Percentiles rank a stretch among this genome's conserved stretches.
Evolutionary conservation across 2,113 vertebrate species (phyloP).

Genomic region (Osmerus mordax): DNA sequence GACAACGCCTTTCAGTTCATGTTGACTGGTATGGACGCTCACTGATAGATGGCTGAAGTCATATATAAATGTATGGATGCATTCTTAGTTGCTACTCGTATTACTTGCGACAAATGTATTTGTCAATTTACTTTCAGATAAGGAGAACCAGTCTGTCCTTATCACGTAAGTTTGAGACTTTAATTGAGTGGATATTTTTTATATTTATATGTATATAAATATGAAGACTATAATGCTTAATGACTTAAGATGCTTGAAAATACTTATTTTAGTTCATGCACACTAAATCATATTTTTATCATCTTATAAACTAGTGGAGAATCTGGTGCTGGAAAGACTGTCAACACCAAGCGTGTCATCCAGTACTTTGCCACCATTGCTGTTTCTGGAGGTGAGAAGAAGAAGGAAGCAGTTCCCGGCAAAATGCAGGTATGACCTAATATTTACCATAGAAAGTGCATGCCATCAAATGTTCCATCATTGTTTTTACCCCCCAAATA

Average conservation of each 20-base stretch:
- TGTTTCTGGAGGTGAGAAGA: constrained; percentile 72
- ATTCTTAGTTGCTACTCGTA: not conserved
- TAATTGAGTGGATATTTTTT: not conserved
- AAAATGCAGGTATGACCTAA: constrained; percentile 65
- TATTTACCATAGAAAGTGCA: not conserved
- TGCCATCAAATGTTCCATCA: not conserved
- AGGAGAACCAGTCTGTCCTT: constrained; percentile 74
- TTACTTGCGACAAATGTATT: not conserved
- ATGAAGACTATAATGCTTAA: not conserved
- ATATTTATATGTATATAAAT: not conserved
- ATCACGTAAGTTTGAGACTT: constrained; percentile 67
- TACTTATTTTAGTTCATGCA: not conserved
- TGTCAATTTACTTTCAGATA: constrained; percentile 53
- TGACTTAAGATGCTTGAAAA: not conserved
- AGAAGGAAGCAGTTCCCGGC: constrained; percentile 58
- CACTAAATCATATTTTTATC: not conserved
- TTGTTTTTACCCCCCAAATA: too few species aligned
- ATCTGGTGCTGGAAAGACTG: constrained; percentile 77
- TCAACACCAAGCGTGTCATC: constrained; percentile 72
- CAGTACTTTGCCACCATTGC: constrained; percentile 84
- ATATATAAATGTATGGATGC: not conserved
- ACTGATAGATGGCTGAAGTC: not conserved
- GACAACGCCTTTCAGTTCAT: constrained; percentile 79
- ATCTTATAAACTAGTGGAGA: not conserved
- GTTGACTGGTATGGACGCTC: constrained; percentile 68